Base-by-base conservation (phyloP, 2,113 vertebrate genomes). In the Chaetops frenatus region DNA sequence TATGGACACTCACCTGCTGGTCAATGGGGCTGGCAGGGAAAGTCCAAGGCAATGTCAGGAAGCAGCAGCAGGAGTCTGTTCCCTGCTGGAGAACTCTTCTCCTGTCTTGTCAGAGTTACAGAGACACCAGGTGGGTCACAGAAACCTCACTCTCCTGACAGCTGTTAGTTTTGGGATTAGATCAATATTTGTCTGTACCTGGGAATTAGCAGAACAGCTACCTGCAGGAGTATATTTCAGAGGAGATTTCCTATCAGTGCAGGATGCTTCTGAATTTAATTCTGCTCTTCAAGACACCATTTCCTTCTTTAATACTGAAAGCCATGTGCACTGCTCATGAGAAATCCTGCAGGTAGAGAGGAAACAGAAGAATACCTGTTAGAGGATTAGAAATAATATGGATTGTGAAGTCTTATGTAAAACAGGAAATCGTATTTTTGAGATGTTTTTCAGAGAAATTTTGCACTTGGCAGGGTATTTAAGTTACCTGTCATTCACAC, bases 381-480 rank as follows among this genome's bases (percentile, higher is more conserved):
- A 89, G 82, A 94, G 91, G 95, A 96, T 97, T 97, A 97, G 86
- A 65, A 78, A 85, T 96, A 94, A 96, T 95, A 80, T 94, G 88
- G 93, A 96, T 96, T 97, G 93, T 91, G 86, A 94, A 90, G 92
- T 94, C 76, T 95, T 96, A 94, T 94, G 95, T 84, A 96, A 96
- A 97, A 94, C n/a, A 93, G 90, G 58, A 92, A 95, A 88, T 88
- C 44, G 1, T 80, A 36, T 27, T 90, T 93, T 71, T 93, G 88
- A 92, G 79, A 80, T 94, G 61, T 80, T 96, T 94, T 94, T 77
- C 66, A 78, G 93, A 95, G 90, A 96, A 83, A 88, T 92, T 91
- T 94, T 95, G 80, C 72, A 95, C n/a, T 94, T 96, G 90, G 86
- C 90, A 96, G 79, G 80, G 92, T 90, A 94, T 95, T 93, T 94